Percentiles rank a stretch among this genome's conserved stretches.
These are phyloP conservation scores for Synanthedon andrenaeformis DNA, from an alignment of 2,888 invertebrate species.

Conservation along the genomic window DNA sequence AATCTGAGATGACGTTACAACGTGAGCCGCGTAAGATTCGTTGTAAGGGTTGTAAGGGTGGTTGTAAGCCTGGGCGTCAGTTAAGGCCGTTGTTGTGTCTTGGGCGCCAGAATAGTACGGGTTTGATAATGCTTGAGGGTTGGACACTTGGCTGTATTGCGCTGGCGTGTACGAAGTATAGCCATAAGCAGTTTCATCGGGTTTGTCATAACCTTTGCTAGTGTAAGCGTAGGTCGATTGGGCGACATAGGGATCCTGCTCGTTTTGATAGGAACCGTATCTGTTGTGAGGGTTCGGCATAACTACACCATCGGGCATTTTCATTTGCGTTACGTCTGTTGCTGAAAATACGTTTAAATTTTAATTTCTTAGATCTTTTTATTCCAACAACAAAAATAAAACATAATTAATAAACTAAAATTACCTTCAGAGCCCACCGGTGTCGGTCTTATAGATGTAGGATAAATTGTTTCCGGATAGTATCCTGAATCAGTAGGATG, in stretches of 20 bases:
- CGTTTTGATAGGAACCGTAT: conserved; percentile 31
- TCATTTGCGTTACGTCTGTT: conserved; percentile 41
- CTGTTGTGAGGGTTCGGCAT: conserved; percentile 41
- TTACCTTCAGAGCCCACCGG: conserved; percentile 79
- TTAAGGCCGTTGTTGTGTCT: conserved; percentile 31
- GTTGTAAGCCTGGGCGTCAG: conserved; percentile 38
- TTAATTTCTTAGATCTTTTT: not conserved
- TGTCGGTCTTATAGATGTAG: conserved; percentile 76
- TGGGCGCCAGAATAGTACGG: conserved; percentile 48
- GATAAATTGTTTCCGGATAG: conserved; percentile 62
- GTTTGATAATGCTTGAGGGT: conserved; percentile 41
- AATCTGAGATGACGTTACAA: conserved; percentile 11
- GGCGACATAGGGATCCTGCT: conserved; percentile 28
- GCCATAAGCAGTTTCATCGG: conserved; percentile 29
- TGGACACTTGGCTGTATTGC: conserved; percentile 34
- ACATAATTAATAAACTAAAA: not conserved
- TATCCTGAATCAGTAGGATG: conserved; percentile 35
- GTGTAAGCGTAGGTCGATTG: conserved; percentile 32
- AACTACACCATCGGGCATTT: conserved; percentile 49
- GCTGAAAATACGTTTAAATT: conserved; percentile 28
- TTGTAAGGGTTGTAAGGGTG: conserved; percentile 14
- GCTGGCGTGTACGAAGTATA: conserved; percentile 47
- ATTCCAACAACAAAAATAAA: not conserved
- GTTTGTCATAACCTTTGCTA: conserved; percentile 35
- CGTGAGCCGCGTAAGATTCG: conserved; percentile 18